Conservation (phyloP, 1,140 invertebrate species). For the Palaemon carinicauda region DNA sequence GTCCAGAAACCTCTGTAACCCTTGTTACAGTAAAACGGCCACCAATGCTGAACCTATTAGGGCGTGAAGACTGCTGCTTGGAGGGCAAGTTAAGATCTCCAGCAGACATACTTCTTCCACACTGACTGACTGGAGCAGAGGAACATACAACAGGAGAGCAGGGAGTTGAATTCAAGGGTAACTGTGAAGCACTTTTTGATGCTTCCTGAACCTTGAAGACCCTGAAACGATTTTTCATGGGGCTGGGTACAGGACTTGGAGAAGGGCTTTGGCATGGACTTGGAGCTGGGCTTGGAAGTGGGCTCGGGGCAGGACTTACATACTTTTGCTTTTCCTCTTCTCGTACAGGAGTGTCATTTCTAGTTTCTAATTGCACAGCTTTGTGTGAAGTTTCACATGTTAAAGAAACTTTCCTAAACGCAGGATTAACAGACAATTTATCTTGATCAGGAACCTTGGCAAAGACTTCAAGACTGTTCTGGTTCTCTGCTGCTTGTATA, state of each 20-base stretch:
- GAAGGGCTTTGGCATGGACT: constrained; percentile 69
- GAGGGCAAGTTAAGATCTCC: constrained; percentile 27
- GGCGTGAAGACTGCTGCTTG: constrained; percentile 16
- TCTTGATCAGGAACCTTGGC: constrained; percentile 61
- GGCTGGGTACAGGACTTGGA: constrained; percentile 58
- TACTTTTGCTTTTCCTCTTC: constrained; percentile 68
- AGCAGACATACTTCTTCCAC: constrained; percentile 38
- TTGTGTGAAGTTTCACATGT: constrained; percentile 67
- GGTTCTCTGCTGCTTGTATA: constrained; percentile 38
- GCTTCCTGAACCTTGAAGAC: constrained; percentile 49
- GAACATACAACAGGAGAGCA: not conserved
- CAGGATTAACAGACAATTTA: constrained; percentile 66
- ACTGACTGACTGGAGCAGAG: constrained; percentile 20
- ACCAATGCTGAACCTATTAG: constrained; percentile 52
- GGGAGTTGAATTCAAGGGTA: not conserved
- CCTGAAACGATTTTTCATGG: constrained; percentile 56
- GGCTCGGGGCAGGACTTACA: constrained; percentile 75
- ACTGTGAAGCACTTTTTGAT: constrained; percentile 17
- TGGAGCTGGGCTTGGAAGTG: constrained; percentile 74
- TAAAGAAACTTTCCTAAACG: constrained; percentile 72
- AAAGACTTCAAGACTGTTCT: constrained; percentile 11
- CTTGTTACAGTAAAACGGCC: constrained; percentile 57
- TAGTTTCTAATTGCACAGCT: constrained; percentile 29
- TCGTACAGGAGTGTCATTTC: constrained; percentile 54
- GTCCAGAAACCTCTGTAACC: constrained; percentile 29